Base-by-base conservation (phyloP, 2,113 vertebrate genomes). In the Apodemus speciosus region DNA sequence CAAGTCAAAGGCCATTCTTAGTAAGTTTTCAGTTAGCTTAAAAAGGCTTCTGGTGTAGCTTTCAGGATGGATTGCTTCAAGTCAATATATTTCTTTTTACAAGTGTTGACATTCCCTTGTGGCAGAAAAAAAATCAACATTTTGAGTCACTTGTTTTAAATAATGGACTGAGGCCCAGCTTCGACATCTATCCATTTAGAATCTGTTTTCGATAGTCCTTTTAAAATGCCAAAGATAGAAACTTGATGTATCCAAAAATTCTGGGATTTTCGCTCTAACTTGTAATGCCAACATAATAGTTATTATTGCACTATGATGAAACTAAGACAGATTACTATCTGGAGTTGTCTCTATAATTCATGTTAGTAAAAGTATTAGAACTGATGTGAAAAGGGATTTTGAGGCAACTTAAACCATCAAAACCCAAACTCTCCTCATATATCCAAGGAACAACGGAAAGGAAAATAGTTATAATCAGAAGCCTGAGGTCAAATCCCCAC, bases 21-120 rank as follows among this genome's bases (percentile, higher is more conserved):
- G 81, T 81, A 97, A 96, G 93, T 68, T 91, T 94, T 91, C 72
- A 97, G 75, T 95, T 96, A 91, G 94, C 94, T 93, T 83, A 86
- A 87, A 97, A 97, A 76, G 93, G 91, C 89, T 95, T 98, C 97
- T 96, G 96, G 97, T 97, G 79, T 95, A 96, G 93, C 85, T 96
- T 71, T 88, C 95, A 64, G 80, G 81, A 40, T 84, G 58, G 81
- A 84, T 62, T 84, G 56, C 25, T 84, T 62, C 58, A 62, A 62
- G 58, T 96, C 69, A 96, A 81, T 92, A 95, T 62, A 58, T 84
- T 94, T 85, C 87, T 38, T 43, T 89, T 95, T 83, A 88, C 83
- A 90, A 93, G 75, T 90, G 88, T 60, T 95, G 93, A 95, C 76
- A 84, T 93, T 85, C 76, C 69, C 92, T 43, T 85, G 90, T 85